phyloP scores from a whole-genome alignment of 2,797 vertebrate genomes.

The Rhabdomys pumilio region DNA sequence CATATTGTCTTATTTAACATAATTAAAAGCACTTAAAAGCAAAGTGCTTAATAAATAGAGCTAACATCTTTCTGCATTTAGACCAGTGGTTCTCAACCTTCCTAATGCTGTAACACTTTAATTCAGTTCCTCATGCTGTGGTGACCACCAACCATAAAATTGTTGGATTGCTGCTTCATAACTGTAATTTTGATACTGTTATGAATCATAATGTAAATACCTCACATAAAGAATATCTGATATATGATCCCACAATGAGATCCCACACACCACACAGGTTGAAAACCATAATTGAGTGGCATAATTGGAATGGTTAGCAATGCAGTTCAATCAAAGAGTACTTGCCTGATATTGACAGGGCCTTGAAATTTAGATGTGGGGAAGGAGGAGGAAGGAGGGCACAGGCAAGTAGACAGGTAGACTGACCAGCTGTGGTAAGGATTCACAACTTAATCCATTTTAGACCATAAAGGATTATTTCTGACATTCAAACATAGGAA shows the following conservation, averaged over 20 bases:
- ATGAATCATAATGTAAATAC: not conserved
- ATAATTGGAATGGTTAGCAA: not conserved
- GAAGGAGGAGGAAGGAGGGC: too few relatives aligned
- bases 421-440: too few relatives aligned
- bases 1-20: not conserved
- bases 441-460: not conserved
- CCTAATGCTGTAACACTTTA: too few relatives aligned
- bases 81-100: not conserved
- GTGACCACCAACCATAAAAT: not conserved
- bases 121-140: not conserved
- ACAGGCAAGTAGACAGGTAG: too few relatives aligned
- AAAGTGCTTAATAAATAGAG: not conserved
- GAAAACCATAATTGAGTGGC: not conserved
- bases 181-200: not conserved
- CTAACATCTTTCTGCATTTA: not conserved
- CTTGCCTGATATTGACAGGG: not conserved
- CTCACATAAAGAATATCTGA: not conserved
- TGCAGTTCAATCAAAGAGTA: not conserved
- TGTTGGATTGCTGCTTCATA: not conserved
- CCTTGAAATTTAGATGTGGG: not conserved
- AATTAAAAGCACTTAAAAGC: not conserved
- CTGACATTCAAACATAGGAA: not conserved
- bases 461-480: not conserved
- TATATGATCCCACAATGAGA: not conserved
- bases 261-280: too few relatives aligned